Conservation (phyloP, 2,113 vertebrate species). For the Platysteira castanea region DNA sequence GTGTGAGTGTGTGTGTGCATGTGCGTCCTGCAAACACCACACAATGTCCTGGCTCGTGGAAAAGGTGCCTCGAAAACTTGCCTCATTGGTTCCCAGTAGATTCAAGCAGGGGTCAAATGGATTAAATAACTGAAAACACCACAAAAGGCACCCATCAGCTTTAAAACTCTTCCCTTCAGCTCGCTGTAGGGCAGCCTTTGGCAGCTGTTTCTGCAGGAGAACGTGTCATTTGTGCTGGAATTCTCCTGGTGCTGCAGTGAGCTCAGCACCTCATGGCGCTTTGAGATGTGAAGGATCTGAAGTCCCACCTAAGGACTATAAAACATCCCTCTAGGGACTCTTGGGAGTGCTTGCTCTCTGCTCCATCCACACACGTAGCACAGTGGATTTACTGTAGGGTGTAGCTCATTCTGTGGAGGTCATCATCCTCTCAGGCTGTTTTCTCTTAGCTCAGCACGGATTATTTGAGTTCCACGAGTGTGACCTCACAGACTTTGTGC, state of each 20-base stretch:
- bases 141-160: background rate
- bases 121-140: background rate
- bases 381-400: background rate
- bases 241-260: background rate
- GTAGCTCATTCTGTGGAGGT: background rate
- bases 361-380: rapidly evolving
- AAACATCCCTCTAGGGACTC: background rate
- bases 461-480: background rate
- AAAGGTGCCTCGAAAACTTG: background rate
- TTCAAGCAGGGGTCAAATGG: background rate
- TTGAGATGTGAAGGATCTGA: rapidly evolving
- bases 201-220: background rate
- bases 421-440: background rate
- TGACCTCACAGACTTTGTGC: background rate
- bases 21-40: background rate
- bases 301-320: background rate
- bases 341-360: background rate
- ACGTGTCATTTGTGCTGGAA: background rate
- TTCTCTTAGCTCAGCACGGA: background rate
- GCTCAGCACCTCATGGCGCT: background rate
- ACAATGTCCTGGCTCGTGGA: background rate
- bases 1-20: rapidly evolving
- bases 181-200: background rate
- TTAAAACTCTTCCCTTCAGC: background rate
- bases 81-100: background rate